A percentile compares a stretch with the other conserved stretches of the same genome.
These are phyloP conservation scores for Sphecodes monilicornis DNA, from an alignment of 2,888 invertebrate species.

Conservation along the genomic window DNA sequence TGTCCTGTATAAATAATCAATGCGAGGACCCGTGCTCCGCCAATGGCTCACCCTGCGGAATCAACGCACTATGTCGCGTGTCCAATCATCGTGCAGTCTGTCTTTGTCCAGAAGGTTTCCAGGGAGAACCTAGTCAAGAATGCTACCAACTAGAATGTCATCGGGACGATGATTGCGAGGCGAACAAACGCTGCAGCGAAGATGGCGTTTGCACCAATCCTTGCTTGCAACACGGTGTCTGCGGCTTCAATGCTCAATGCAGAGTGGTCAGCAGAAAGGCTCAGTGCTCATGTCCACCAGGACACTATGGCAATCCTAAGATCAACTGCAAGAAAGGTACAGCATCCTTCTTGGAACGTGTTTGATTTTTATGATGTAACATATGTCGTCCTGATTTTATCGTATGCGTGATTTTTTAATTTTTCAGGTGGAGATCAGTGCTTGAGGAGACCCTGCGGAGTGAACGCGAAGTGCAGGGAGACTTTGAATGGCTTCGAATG, in stretches of 20 bases:
- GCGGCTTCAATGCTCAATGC: slow-evolving; percentile 94
- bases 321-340: slow-evolving; percentile 88
- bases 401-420: background rate
- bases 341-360: background rate
- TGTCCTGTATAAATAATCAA: slow-evolving; percentile 89
- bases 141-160: slow-evolving; percentile 92
- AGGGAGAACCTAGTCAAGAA: slow-evolving; percentile 91
- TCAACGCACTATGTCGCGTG: slow-evolving; percentile 92
- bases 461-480: slow-evolving; percentile 93
- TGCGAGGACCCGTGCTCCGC: slow-evolving; percentile 90
- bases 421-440: slow-evolving; percentile 89
- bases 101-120: slow-evolving; percentile 94
- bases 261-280: slow-evolving; percentile 91
- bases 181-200: slow-evolving; percentile 90
- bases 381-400: background rate
- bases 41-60: slow-evolving; percentile 90
- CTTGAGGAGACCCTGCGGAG: slow-evolving; percentile 93
- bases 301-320: slow-evolving; percentile 90
- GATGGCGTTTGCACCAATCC: slow-evolving; percentile 93
- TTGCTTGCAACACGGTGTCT: slow-evolving; percentile 90
- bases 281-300: slow-evolving; percentile 91
- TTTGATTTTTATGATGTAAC: background rate
- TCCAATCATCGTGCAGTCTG: slow-evolving; percentile 94
- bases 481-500: slow-evolving; percentile 92
- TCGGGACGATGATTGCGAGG: slow-evolving; percentile 91